phyloP scores from a whole-genome alignment of 1,140 invertebrate genomes.

The Orius insidiosus region DNA sequence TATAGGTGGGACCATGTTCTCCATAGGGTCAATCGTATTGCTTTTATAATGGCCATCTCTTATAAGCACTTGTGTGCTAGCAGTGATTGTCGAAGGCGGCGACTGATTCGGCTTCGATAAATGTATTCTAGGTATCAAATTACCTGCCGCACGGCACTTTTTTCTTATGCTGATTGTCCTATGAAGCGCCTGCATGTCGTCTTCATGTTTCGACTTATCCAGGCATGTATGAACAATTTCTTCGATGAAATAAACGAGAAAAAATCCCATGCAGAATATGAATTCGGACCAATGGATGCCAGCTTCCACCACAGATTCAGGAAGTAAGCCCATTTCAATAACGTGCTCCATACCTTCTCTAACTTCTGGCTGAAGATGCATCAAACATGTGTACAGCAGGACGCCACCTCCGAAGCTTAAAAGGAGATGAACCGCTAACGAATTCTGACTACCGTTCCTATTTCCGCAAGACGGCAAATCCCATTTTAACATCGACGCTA shows the following conservation, averaged over 20 bases:
- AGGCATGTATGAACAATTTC: slow-evolving; percentile 44
- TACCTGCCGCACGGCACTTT: slow-evolving; percentile 17
- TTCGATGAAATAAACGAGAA: slow-evolving; percentile 53
- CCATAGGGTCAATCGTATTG: slow-evolving; percentile 18
- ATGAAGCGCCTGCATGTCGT: slow-evolving; percentile 32
- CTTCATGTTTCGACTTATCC: slow-evolving; percentile 25
- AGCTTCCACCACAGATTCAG: slow-evolving; percentile 17
- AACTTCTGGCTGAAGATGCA: slow-evolving; percentile 62
- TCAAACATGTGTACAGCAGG: slow-evolving; percentile 54
- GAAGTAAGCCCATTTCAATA: slow-evolving; percentile 24
- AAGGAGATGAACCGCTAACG: slow-evolving; percentile 26
- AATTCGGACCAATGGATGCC: slow-evolving; percentile 40
- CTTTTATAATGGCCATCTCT: slow-evolving; percentile 13
- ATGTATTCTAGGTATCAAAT: slow-evolving; percentile 21
- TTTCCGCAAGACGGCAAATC: slow-evolving; percentile 14
- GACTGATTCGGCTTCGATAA: slow-evolving; percentile 7
- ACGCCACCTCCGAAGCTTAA: slow-evolving; percentile 69
- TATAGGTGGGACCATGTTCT: slow-evolving; percentile 18
- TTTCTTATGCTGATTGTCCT: slow-evolving; percentile 35
- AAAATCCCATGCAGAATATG: slow-evolving; percentile 50
- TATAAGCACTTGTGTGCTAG: slow-evolving; percentile 21
- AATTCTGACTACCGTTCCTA: slow-evolving; percentile 3
- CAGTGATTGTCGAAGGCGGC: slow-evolving; percentile 17
- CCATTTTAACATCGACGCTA: slow-evolving; percentile 27
- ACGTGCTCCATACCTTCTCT: slow-evolving; percentile 33